Percentiles rank a stretch among this genome's conserved stretches.
These are phyloP conservation scores for Periophthalmodon schlosseri DNA, from an alignment of 2,113 vertebrate species.

Conservation along the genomic window DNA sequence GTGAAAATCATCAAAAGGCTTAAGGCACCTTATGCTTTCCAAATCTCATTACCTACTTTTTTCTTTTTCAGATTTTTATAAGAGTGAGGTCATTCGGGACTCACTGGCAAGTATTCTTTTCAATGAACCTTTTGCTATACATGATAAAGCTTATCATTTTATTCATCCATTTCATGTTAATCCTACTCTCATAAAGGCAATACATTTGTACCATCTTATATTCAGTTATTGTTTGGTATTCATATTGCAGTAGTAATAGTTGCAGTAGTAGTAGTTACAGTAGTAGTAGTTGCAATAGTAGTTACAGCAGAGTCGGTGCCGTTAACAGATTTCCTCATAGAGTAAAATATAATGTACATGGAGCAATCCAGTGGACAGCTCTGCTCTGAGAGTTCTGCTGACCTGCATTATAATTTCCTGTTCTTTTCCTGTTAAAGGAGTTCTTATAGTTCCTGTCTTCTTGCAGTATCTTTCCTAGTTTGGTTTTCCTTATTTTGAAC, in stretches of 20 bases:
- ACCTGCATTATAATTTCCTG: conserved; percentile 33
- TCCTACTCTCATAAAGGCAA: background rate
- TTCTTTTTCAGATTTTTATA: conserved; percentile 88
- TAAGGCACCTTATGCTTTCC: background rate
- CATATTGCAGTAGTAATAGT: background rate
- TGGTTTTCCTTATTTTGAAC: background rate
- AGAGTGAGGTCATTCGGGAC: conserved; percentile 96
- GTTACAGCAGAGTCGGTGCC: no score
- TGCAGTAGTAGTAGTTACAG: background rate
- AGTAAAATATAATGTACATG: background rate
- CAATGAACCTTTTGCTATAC: background rate
- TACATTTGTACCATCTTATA: background rate
- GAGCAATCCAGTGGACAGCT: background rate
- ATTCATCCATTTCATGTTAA: background rate
- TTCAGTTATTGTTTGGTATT: background rate
- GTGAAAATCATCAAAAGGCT: conserved; percentile 2
- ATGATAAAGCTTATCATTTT: background rate
- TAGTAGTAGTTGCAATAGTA: background rate
- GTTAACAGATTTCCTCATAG: background rate
- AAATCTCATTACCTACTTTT: conserved; percentile 18
- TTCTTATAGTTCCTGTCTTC: background rate
- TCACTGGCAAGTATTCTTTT: conserved; percentile 90
- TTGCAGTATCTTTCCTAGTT: conserved; percentile 32
- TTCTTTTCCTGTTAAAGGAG: conserved; percentile 56
- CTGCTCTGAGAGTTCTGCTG: conserved; percentile 39